Evolutionary conservation across 2,113 vertebrate genomes (phyloP), one percentile per base, ranked within the genome.

Genomic region (Sinocyclocheilus anshuiensis): DNA sequence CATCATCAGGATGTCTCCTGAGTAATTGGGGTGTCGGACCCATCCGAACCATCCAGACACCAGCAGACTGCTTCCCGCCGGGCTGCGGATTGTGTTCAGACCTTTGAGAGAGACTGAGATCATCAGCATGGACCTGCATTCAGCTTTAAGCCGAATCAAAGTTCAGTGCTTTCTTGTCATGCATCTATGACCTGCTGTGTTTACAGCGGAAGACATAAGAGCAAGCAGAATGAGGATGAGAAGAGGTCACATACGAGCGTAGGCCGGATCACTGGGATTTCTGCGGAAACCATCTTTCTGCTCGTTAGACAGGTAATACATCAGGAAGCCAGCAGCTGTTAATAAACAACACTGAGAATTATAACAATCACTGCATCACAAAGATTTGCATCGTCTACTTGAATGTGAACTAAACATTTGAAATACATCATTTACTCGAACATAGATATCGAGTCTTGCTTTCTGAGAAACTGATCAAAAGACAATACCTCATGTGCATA

Each of bases 11-110:
- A 90, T 80, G 81, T 92, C 91, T 55, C 91, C 91, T 5, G 90
- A 55, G 33, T 92, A 92, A 16, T 92, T 91, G 3, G 91, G 91
- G 72, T 92, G 91, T n/a, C 91, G 78, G 6, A 91, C 85, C 89
- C 89, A 92, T 4, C 90, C 90, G 6, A 91, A 92, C 91, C 91
- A 92, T 22, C 89, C 87, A 1, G 90, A 91, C 39, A 90, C 90
- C 79, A 92, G 67, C 42, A 92, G 89, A 59, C 79, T 87, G 65
- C 85, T 83, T 63, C 90, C 90, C 2, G 86, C 84, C 3, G 84
- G 83, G 63, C 90, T 92, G 4, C 1, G 11, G n/a, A 92, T 85
- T 4, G 75, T 90, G 24, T 89, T 42, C 20, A 92, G 79, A 72
- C 78, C 91, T 92, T 74, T 12, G 18, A 45, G 20, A 80, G 22